A percentile compares a stretch with the other conserved stretches of the same genome.
phyloP scores from a whole-genome alignment of 2,888 invertebrate species.

The Drosophila hawaiiensis region DNA sequence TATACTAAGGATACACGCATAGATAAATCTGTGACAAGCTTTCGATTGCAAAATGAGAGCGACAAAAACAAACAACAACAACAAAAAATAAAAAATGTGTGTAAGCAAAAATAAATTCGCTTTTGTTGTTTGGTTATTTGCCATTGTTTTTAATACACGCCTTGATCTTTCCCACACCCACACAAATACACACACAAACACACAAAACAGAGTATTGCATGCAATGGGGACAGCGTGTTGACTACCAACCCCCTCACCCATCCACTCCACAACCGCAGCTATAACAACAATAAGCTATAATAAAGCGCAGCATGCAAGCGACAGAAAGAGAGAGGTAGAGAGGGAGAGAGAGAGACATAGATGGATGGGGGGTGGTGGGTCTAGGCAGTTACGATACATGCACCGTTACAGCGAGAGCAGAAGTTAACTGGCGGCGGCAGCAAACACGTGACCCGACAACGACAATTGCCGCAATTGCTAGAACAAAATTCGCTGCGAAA shows the following conservation, averaged over 20 bases:
- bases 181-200: slow-evolving; percentile 32
- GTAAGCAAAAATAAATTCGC: slow-evolving; percentile 26
- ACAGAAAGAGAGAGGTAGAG: slow-evolving; percentile 53
- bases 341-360: slow-evolving; percentile 28
- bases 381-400: slow-evolving; percentile 62
- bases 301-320: slow-evolving; percentile 78
- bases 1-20: neutral
- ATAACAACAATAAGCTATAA: slow-evolving; percentile 52
- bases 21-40: slow-evolving; percentile 32
- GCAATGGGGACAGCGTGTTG: slow-evolving; percentile 56
- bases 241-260: slow-evolving; percentile 56
- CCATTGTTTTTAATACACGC: slow-evolving; percentile 64
- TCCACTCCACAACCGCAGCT: slow-evolving; percentile 27
- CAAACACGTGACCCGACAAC: slow-evolving; percentile 79
- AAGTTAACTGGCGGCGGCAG: slow-evolving; percentile 78
- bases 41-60: slow-evolving; percentile 7
- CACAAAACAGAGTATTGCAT: slow-evolving; percentile 51
- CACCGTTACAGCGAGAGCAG: slow-evolving; percentile 78
- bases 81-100: slow-evolving; percentile 13
- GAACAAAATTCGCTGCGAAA: slow-evolving; percentile 48
- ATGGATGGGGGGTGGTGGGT: slow-evolving; percentile 13
- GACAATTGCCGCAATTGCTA: slow-evolving; percentile 77
- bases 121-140: slow-evolving; percentile 50
- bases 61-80: slow-evolving; percentile 8
- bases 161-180: slow-evolving; percentile 78